Evolutionary conservation across 2,797 vertebrate genomes (phyloP).

Genomic region (Synanceia verrucosa): DNA sequence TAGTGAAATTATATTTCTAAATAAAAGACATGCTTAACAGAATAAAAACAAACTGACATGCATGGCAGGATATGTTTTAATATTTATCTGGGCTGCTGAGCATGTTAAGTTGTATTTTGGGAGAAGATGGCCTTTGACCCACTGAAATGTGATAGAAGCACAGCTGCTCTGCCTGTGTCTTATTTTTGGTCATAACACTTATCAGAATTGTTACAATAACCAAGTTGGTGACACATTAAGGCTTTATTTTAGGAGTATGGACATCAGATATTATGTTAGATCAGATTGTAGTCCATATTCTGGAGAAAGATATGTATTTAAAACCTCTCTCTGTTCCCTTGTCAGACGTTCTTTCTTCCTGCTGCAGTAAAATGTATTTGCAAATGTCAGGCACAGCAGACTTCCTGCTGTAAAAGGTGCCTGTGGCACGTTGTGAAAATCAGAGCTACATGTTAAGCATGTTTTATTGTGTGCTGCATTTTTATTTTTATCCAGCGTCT

Average conservation of each 20-base stretch:
- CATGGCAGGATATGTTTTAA: neutral
- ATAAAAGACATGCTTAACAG: neutral
- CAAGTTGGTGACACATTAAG: neutral
- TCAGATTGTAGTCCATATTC: constrained; percentile 8
- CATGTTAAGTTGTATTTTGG: neutral
- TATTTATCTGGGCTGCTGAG: neutral
- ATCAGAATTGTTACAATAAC: neutral
- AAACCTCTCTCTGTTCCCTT: constrained; percentile 19
- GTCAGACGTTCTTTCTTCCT: constrained; percentile 13
- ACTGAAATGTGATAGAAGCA: neutral
- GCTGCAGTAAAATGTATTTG: constrained; percentile 28
- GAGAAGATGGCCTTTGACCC: neutral
- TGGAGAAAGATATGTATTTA: neutral
- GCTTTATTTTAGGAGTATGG: neutral
- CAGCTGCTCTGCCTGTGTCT: neutral
- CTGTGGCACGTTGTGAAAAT: constrained; percentile 3
- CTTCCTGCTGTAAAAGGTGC: constrained; percentile 21
- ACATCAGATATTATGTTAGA: constrained; percentile 8
- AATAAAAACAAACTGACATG: neutral
- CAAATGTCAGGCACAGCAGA: constrained; percentile 40
- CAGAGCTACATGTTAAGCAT: neutral
- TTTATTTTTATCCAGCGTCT: constrained; percentile 16
- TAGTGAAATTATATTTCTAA: no score
- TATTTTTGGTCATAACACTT: neutral
- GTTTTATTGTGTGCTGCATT: neutral